Percentiles rank a stretch among this genome's conserved stretches.
Evolutionary conservation across 2,797 vertebrate species (phyloP).

Genomic region (Cygnus olor): DNA sequence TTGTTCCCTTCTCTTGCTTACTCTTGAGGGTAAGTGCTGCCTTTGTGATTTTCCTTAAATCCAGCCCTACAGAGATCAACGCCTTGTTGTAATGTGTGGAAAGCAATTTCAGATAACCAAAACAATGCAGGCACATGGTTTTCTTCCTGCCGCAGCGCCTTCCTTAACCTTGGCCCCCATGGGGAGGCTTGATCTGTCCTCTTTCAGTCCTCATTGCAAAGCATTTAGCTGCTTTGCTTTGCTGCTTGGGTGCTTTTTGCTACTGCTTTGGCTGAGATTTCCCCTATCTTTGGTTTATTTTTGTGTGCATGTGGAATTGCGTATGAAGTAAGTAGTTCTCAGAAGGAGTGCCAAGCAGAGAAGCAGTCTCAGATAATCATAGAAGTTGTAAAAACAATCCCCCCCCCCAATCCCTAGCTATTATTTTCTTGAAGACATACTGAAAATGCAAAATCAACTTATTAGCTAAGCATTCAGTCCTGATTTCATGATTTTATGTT

Average conservation of each 20-base stretch:
- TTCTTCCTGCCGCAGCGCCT: background rate
- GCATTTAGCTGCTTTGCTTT: background rate
- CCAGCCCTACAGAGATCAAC: background rate
- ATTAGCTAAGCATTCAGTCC: slow-evolving; percentile 43
- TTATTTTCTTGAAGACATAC: slow-evolving; percentile 19
- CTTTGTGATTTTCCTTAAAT: background rate
- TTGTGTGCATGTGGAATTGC: background rate
- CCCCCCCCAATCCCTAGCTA: background rate
- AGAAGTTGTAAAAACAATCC: background rate
- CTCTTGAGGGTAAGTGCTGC: background rate
- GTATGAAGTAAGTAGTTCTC: background rate
- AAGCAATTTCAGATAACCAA: background rate
- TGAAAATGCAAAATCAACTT: slow-evolving; percentile 41
- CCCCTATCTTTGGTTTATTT: background rate
- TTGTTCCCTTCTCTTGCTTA: background rate
- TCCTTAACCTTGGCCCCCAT: background rate
- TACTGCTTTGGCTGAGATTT: background rate
- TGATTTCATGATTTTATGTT: slow-evolving; percentile 66
- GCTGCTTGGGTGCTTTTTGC: background rate
- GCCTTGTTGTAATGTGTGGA: background rate
- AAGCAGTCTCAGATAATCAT: slow-evolving; percentile 7
- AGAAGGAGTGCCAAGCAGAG: slow-evolving; percentile 17
- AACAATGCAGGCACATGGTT: background rate
- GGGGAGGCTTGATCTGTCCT: background rate
- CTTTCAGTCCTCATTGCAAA: background rate